These are phyloP conservation scores for Rhagoletis pomonella DNA, from an alignment of 1,140 invertebrate genomes.

Conservation along the genomic window DNA sequence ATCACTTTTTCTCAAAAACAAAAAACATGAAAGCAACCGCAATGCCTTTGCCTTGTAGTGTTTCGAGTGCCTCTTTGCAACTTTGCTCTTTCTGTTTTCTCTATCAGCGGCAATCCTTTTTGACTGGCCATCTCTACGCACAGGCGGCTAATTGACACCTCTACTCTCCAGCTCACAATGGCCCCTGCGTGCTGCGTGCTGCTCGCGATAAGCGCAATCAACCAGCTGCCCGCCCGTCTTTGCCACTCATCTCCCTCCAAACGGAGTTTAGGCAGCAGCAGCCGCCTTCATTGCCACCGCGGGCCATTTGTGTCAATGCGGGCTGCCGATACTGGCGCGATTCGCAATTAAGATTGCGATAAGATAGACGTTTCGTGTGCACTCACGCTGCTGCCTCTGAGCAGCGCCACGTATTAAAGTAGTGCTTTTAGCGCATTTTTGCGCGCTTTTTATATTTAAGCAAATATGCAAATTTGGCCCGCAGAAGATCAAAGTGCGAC, in stretches of 20 bases:
- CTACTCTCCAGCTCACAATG: background rate
- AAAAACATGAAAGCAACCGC: background rate
- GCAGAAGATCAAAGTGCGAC: constrained; percentile 33
- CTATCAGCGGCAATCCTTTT: constrained; percentile 7
- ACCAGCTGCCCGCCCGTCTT: background rate
- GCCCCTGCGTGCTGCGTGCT: background rate
- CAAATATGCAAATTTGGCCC: constrained; percentile 33
- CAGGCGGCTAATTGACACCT: constrained; percentile 48
- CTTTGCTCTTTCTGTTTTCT: background rate
- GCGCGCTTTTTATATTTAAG: background rate
- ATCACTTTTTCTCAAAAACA: background rate
- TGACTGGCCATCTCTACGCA: background rate
- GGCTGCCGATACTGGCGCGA: constrained; percentile 4
- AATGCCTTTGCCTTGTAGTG: background rate
- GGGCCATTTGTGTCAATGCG: constrained; percentile 45
- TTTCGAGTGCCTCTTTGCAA: background rate
- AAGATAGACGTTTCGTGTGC: constrained; percentile 7
- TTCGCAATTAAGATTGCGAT: constrained; percentile 47
- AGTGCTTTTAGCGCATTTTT: constrained; percentile 34
- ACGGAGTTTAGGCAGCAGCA: background rate
- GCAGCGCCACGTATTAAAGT: background rate
- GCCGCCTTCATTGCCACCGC: background rate
- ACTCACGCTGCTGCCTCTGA: background rate
- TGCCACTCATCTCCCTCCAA: background rate
- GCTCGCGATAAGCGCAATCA: background rate